Percentiles rank a stretch among this genome's conserved stretches.
Evolutionary conservation across 2,888 invertebrate genomes (phyloP).

Genomic region (Cantharis flavilabris): DNA sequence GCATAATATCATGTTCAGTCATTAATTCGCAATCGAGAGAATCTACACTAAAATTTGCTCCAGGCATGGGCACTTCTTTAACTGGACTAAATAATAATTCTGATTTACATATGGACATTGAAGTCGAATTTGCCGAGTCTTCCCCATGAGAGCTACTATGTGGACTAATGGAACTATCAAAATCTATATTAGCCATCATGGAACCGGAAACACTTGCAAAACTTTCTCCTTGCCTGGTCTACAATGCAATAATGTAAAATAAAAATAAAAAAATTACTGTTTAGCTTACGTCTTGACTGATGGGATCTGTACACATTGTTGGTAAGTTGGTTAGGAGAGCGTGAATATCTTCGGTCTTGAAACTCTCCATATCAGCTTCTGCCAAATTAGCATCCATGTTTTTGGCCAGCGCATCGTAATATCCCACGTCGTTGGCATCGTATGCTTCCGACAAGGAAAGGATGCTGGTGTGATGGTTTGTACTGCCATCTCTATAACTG

Average conservation of each 20-base stretch:
- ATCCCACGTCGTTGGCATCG: conserved; percentile 66
- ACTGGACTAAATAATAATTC: conserved; percentile 90
- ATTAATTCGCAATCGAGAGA: conserved; percentile 86
- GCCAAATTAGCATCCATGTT: conserved; percentile 92
- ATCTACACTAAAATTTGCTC: conserved; percentile 84
- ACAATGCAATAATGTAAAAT: background rate
- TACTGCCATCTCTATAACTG: conserved; percentile 79
- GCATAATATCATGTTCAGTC: conserved; percentile 81
- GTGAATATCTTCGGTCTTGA: conserved; percentile 89
- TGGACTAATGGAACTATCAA: conserved; percentile 76
- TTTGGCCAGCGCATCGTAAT: conserved; percentile 84
- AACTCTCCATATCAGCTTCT: conserved; percentile 94
- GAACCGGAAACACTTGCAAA: conserved; percentile 82
- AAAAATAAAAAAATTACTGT: background rate
- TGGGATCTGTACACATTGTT: conserved; percentile 64
- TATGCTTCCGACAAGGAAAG: conserved; percentile 82
- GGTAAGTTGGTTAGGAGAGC: conserved; percentile 80
- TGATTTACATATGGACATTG: conserved; percentile 91
- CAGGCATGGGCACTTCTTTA: conserved; percentile 75
- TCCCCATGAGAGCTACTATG: conserved; percentile 78
- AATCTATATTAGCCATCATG: conserved; percentile 78
- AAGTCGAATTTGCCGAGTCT: conserved; percentile 75
- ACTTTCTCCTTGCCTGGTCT: conserved; percentile 71
- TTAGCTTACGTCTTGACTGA: conserved; percentile 52
- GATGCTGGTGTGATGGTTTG: conserved; percentile 80